A percentile compares a stretch with the other conserved stretches of the same genome.
phyloP scores from a whole-genome alignment of 1,140 invertebrate genomes.

The Archivesica marissinica region DNA sequence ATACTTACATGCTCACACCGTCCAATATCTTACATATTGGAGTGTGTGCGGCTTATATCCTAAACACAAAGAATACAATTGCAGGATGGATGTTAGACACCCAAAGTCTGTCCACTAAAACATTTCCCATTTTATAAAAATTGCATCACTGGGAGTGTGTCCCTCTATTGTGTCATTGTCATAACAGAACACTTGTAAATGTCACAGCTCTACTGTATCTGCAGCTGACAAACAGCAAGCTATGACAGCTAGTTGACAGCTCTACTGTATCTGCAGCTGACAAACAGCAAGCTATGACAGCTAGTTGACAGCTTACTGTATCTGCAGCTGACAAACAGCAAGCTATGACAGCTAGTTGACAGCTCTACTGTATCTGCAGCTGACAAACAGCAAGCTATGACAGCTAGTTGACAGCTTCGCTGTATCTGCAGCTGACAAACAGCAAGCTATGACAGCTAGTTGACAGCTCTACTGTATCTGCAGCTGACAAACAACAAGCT shows the following conservation, averaged over 20 bases:
- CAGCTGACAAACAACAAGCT: too few species aligned
- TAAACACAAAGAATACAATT: too few species aligned
- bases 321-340: neutral
- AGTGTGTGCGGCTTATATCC: too few species aligned
- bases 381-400: too few species aligned
- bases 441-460: too few species aligned
- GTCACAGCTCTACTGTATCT: neutral
- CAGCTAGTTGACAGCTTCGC: too few species aligned
- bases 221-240: neutral
- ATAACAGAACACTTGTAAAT: neutral
- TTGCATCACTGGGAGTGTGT: neutral
- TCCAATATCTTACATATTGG: too few species aligned
- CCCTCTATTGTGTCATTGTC: neutral
- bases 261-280: neutral
- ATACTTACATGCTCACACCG: too few species aligned
- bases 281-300: neutral
- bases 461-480: too few species aligned
- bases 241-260: neutral
- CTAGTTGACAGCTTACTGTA: neutral
- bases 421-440: too few species aligned
- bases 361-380: neutral
- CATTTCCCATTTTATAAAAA: neutral
- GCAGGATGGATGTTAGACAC: too few species aligned
- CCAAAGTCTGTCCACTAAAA: neutral
- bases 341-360: neutral